phyloP scores from a whole-genome alignment of 2,113 vertebrate species.

The Scortum barcoo region DNA sequence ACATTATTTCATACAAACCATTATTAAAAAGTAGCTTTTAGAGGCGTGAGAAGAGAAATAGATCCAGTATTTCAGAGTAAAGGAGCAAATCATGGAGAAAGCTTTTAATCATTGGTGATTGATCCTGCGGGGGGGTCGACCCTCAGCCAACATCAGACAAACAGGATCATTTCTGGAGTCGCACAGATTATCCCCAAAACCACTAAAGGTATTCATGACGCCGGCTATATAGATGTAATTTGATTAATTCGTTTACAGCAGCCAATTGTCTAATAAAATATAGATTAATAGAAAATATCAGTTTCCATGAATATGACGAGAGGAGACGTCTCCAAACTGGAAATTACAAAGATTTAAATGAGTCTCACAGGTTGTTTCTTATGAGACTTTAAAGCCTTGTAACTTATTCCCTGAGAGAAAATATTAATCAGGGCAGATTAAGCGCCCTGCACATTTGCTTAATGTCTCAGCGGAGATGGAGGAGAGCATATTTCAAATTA shows the following conservation, averaged over 20 bases:
- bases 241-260: conserved; percentile 49
- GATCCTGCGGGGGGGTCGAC: not conserved
- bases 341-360: conserved; percentile 74
- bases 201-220: conserved; percentile 46
- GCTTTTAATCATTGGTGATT: too few relatives aligned
- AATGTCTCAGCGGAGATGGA: conserved; percentile 57
- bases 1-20: too few relatives aligned
- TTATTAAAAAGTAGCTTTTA: too few relatives aligned
- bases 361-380: conserved; percentile 68
- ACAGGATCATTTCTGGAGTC: conserved; percentile 16
- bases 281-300: conserved; percentile 57
- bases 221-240: conserved; percentile 21
- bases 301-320: conserved; percentile 24
- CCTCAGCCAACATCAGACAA: not conserved
- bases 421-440: conserved; percentile 81
- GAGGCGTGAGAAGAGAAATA: too few relatives aligned
- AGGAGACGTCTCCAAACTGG: conserved; percentile 14
- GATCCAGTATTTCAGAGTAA: too few relatives aligned
- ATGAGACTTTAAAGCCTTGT: conserved; percentile 67
- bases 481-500: conserved; percentile 61
- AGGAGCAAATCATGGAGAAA: too few relatives aligned
- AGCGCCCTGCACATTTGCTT: conserved; percentile 71
- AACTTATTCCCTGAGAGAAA: conserved; percentile 75
- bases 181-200: conserved; percentile 46
- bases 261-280: conserved; percentile 57